Conservation (phyloP, 2,797 vertebrate genomes). For the Onychomys torridus region DNA sequence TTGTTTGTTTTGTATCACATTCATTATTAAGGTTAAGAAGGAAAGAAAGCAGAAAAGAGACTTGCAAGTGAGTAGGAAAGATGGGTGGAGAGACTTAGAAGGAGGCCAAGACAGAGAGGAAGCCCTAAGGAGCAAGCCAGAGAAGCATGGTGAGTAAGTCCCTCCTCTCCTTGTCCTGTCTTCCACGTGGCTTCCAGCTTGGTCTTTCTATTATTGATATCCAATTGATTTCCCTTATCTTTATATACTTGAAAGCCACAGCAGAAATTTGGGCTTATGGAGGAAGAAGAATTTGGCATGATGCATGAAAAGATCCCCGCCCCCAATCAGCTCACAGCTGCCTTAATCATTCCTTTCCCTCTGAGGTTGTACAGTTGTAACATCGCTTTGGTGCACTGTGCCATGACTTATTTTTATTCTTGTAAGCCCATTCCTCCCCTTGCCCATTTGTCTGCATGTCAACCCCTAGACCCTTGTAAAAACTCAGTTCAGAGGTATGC, state of each 20-base stretch:
- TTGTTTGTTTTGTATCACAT: neutral
- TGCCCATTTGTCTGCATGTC: neutral
- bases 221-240: neutral
- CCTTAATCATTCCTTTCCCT: neutral
- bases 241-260: neutral
- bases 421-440: neutral
- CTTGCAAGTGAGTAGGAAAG: neutral
- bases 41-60: neutral
- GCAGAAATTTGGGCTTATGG: neutral
- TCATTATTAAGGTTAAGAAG: neutral
- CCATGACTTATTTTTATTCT: neutral
- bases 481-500: neutral
- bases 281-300: neutral
- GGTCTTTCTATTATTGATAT: neutral
- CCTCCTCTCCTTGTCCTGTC: neutral
- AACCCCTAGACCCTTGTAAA: neutral
- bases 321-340: too few relatives aligned
- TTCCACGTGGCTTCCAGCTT: neutral
- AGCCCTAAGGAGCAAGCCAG: neutral
- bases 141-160: neutral
- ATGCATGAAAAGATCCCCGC: neutral
- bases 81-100: neutral
- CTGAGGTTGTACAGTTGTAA: neutral
- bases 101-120: neutral
- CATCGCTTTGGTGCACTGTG: neutral